A percentile compares a stretch with the other conserved stretches of the same genome.
These are phyloP conservation scores for Erithacus rubecula DNA, from an alignment of 2,797 vertebrate species.

Conservation along the genomic window DNA sequence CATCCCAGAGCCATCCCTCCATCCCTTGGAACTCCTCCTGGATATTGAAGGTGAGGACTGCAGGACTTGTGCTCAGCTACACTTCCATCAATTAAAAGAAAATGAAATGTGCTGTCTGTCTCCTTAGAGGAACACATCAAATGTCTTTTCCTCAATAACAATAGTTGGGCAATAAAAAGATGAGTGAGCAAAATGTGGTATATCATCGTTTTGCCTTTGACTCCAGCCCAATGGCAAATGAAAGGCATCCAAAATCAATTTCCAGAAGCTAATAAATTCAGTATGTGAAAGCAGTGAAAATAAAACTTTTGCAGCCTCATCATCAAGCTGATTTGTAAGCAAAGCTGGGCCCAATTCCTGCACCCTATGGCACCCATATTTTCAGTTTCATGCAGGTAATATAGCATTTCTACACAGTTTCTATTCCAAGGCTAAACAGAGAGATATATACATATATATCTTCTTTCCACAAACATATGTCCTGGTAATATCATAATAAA, in stretches of 20 bases:
- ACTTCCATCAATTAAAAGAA: conserved; percentile 45
- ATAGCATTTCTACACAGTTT: conserved; percentile 39
- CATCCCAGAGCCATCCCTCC: not conserved
- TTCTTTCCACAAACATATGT: conserved; percentile 55
- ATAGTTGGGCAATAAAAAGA: conserved; percentile 64
- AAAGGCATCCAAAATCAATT: conserved; percentile 76
- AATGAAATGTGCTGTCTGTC: conserved; percentile 22
- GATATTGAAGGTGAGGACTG: not conserved
- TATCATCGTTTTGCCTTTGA: conserved; percentile 63
- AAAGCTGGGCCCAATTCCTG: conserved; percentile 51
- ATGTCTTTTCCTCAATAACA: conserved; percentile 63
- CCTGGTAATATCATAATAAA: conserved; percentile 64
- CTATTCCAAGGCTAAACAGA: conserved; percentile 48
- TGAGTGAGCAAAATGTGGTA: conserved; percentile 63
- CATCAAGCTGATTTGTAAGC: conserved; percentile 68
- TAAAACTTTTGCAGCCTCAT: conserved; percentile 65
- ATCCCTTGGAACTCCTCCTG: not conserved
- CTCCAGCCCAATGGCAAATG: conserved; percentile 71
- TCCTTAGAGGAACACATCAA: conserved; percentile 32
- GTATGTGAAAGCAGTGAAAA: conserved; percentile 61
- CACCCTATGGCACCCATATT: conserved; percentile 44
- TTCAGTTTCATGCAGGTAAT: conserved; percentile 63
- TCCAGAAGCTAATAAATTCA: conserved; percentile 72
- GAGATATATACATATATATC: not conserved
- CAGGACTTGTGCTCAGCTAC: not conserved